Evolutionary conservation across 2,888 invertebrate genomes (phyloP).

Genomic region (Nemurella pictetii): DNA sequence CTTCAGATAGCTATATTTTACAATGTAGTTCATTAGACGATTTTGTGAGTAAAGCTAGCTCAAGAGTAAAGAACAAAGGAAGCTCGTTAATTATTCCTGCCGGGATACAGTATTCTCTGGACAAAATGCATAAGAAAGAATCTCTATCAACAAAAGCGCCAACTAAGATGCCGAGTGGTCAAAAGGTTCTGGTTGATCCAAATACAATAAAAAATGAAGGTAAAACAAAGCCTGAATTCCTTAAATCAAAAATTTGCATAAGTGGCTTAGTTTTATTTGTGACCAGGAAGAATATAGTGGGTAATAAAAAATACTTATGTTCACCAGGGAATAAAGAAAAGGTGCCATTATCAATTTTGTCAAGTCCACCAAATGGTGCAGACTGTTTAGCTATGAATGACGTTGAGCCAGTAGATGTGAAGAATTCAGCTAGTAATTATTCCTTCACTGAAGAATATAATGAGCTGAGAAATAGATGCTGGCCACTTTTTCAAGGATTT

Average conservation of each 20-base stretch:
- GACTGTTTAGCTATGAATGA: too few species aligned
- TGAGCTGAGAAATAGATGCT: not conserved
- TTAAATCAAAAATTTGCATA: not conserved
- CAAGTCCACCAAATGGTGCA: too few species aligned
- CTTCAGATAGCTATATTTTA: not conserved
- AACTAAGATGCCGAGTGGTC: too few species aligned
- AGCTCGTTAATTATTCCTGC: not conserved
- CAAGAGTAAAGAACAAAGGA: not conserved
- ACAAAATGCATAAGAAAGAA: not conserved
- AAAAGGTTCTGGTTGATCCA: not conserved
- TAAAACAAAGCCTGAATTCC: not conserved
- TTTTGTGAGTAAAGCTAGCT: not conserved
- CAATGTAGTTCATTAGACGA: not conserved
- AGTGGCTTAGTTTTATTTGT: not conserved
- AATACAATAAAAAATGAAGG: not conserved
- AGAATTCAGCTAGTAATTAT: not conserved
- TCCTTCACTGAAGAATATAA: not conserved
- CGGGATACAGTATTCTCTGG: not conserved
- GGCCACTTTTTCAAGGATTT: conserved; percentile 2
- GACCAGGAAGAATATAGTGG: too few species aligned
- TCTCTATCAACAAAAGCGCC: not conserved
- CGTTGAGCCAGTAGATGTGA: not conserved
- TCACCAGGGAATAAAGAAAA: too few species aligned
- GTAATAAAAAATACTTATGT: too few species aligned
- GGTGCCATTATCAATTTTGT: too few species aligned